Conservation (phyloP, 2,797 vertebrate genomes). For the Simalia tracyae region DNA sequence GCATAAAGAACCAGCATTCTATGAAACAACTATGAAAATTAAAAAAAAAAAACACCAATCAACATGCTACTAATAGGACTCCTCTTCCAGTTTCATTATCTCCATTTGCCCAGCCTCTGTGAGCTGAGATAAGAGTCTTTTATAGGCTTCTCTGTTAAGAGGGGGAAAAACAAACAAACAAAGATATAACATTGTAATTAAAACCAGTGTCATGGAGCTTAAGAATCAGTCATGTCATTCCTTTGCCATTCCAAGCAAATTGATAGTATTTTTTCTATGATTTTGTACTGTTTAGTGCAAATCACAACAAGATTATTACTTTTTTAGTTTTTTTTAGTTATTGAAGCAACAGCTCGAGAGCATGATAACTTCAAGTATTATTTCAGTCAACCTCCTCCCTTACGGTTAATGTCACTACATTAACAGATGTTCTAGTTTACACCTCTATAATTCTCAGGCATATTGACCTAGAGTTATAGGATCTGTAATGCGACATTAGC, state of each 20-base stretch:
- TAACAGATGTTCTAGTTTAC: not conserved
- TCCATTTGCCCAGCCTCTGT: slow-evolving; percentile 86
- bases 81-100: slow-evolving; percentile 84
- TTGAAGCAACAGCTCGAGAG: not conserved
- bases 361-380: not conserved
- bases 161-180: slow-evolving; percentile 19
- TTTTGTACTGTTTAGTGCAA: slow-evolving; percentile 6
- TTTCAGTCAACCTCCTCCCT: not conserved
- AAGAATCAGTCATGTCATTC: slow-evolving; percentile 21
- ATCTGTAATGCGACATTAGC: not conserved
- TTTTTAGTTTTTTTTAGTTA: slow-evolving; percentile 3
- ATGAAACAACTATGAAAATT: not conserved
- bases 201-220: slow-evolving; percentile 14
- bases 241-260: slow-evolving; percentile 1
- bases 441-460: not conserved
- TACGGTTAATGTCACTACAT: not conserved
- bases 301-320: slow-evolving; percentile 12
- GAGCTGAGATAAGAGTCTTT: slow-evolving; percentile 85
- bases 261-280: not conserved
- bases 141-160: slow-evolving; percentile 84
- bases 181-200: slow-evolving; percentile 36
- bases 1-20: not conserved
- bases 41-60: not conserved
- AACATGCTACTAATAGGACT: slow-evolving; percentile 56
- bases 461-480: not conserved